A percentile compares a stretch with the other conserved stretches of the same genome.
Conservation (phyloP, 2,797 vertebrate species). For the Tangara arthus region DNA sequence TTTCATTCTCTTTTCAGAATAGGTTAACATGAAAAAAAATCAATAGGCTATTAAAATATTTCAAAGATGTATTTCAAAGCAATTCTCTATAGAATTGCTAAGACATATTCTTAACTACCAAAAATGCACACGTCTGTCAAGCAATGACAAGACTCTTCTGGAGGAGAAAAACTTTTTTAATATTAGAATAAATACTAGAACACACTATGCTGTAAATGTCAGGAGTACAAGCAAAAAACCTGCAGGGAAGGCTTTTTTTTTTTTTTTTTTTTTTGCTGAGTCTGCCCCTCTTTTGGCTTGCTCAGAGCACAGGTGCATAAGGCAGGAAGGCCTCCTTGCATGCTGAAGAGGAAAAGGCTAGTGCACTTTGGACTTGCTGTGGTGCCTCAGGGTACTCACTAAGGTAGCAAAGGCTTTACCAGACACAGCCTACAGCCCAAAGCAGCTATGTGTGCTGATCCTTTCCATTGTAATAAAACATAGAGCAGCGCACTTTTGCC, state of each 20-base stretch:
- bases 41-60: conserved; percentile 62
- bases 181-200: conserved; percentile 36
- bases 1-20: not conserved
- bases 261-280: not conserved
- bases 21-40: conserved; percentile 6
- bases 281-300: not conserved
- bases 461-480: not conserved
- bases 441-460: not conserved
- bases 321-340: not conserved
- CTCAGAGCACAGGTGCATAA: conserved; percentile 36
- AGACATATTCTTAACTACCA: not conserved
- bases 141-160: not conserved
- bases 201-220: not conserved
- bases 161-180: not conserved
- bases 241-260: not conserved
- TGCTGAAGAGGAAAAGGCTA: not conserved
- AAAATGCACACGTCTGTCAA: not conserved
- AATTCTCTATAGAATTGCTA: not conserved
- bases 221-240: conserved; percentile 22
- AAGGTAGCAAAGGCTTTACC: not conserved
- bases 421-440: not conserved
- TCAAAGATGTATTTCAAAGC: conserved; percentile 22
- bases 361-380: not conserved
- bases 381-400: not conserved
- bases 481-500: not conserved